Percentiles rank a stretch among this genome's conserved stretches.
These are phyloP conservation scores for Bombus balteatus DNA, from an alignment of 1,140 invertebrate genomes.

Conservation along the genomic window DNA sequence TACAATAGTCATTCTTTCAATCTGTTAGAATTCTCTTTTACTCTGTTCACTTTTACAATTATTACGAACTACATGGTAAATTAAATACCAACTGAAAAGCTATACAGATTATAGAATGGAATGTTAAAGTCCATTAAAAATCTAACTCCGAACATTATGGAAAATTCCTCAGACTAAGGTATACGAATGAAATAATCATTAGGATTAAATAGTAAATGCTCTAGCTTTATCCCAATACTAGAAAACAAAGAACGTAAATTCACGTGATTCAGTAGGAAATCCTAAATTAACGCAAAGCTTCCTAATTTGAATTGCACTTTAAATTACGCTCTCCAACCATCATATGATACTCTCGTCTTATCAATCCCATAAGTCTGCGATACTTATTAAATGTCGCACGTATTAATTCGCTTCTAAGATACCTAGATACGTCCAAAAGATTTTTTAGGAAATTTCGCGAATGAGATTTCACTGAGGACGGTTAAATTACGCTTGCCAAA, in stretches of 20 bases:
- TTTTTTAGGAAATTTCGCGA: too few relatives aligned
- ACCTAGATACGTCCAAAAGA: too few relatives aligned
- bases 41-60: too few relatives aligned
- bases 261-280: neutral
- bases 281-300: neutral
- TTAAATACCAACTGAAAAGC: rapidly evolving
- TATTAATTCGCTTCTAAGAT: too few relatives aligned
- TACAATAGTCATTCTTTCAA: neutral
- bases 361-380: too few relatives aligned
- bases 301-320: neutral
- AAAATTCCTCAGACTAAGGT: neutral
- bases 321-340: neutral
- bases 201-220: neutral
- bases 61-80: neutral
- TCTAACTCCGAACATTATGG: neutral
- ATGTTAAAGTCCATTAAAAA: neutral
- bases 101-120: neutral
- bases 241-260: neutral
- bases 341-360: too few relatives aligned
- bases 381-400: too few relatives aligned
- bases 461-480: too few relatives aligned
- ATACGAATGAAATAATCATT: neutral
- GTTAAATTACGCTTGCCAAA: too few relatives aligned
- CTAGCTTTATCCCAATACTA: neutral
- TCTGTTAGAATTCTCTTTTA: neutral